Evolutionary conservation across 2,113 vertebrate species (phyloP), one percentile per base, ranked within the genome.

Genomic region (Oophaga pumilio): DNA sequence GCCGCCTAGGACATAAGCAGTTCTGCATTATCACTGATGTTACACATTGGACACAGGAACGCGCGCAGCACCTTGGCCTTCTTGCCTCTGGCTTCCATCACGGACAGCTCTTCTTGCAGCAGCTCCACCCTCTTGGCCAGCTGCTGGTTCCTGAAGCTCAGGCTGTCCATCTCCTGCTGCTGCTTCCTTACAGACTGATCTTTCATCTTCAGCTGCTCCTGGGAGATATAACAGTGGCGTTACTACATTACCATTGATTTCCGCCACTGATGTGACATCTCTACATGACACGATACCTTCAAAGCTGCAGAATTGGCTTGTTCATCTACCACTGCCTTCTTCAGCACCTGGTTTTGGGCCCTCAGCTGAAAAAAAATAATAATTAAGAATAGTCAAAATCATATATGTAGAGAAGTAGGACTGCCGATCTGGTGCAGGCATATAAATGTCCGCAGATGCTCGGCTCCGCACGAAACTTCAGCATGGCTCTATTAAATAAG

Each of bases 151-250:
- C 98, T 95, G 92, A 99, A 99, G 71, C 94, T 98, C 90, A 99
- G 92, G 53, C 98, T 99, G 92, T 99, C 98, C 98, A 99, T 99
- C 94, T 99, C 98, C 93, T 99, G 98, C 89, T 99, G 97, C 82
- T 97, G 93, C 89, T 98, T 99, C 88, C 98, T 95, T 90, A 99
- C 87, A 0, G 96, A 97, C 12, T 99, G 98, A 89, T 99, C 98
- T 90, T 96, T 96, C 94, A 98, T 97, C 91, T 99, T 99, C 89
- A 99, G 88, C 89, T 99, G 97, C 5, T 99, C 98, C 98, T 99
- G 88, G 24, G 14, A 83, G 82, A 79, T 90, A 76, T 78, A 60
- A 59, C 17, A 0, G 17, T 14, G 43, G 28, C 33, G 14, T 73
- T 73, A 73, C 69, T 73, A 9, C 28, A 49, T 4, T 4, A 28